phyloP scores from a whole-genome alignment of 2,797 vertebrate genomes.

The Semaprochilodus insignis region DNA sequence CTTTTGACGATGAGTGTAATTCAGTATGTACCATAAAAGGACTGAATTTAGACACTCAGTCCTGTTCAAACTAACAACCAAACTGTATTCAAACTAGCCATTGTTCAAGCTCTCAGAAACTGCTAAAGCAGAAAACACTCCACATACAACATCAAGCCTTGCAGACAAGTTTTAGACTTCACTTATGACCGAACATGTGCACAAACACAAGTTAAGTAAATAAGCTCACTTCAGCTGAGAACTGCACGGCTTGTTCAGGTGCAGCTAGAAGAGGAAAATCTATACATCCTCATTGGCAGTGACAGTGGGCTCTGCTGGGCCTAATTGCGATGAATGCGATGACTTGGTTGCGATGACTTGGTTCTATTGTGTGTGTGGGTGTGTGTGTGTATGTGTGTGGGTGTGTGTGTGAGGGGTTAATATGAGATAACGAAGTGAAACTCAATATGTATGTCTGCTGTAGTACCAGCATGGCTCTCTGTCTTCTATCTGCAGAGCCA shows the following conservation, averaged over 20 bases:
- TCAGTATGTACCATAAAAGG: too few species aligned
- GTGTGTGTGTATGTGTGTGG: constrained; percentile 2
- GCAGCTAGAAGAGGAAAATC: constrained; percentile 23
- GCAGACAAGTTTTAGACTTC: not conserved
- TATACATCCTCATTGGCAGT: constrained; percentile 25
- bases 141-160: not conserved
- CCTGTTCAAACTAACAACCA: too few species aligned
- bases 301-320: constrained; percentile 38
- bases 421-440: constrained; percentile 86
- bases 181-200: not conserved
- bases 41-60: too few species aligned
- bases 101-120: not conserved
- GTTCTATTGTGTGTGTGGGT: not conserved
- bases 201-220: constrained; percentile 15
- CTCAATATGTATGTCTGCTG: constrained; percentile 75
- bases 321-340: constrained; percentile 24
- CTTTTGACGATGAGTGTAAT: too few species aligned
- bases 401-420: constrained; percentile 80
- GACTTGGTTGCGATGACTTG: not conserved
- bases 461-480: constrained; percentile 58
- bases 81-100: not conserved
- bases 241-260: constrained; percentile 16
- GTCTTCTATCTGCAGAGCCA: not conserved
- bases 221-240: constrained; percentile 4
- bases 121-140: not conserved